Conservation (phyloP, 2,797 vertebrate species). For the Propithecus deckenii region DNA sequence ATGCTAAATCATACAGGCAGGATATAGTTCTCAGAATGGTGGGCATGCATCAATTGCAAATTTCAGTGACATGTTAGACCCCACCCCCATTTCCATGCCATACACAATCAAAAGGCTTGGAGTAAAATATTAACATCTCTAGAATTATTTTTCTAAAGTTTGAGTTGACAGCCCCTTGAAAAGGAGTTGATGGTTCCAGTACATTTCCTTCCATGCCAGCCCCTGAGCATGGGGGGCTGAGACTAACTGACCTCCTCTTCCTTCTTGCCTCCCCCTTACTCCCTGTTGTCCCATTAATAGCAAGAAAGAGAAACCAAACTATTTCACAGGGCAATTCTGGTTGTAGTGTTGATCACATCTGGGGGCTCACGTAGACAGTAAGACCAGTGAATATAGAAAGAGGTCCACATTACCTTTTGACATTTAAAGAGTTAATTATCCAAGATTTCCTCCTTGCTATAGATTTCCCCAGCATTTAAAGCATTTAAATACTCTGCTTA, state of each 20-base stretch:
- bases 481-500: constrained; percentile 14
- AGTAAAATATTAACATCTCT: constrained; percentile 63
- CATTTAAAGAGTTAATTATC: not conserved
- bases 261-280: not conserved
- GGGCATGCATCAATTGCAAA: constrained; percentile 53
- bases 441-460: not conserved
- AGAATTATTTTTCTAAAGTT: constrained; percentile 51
- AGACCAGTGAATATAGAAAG: not conserved
- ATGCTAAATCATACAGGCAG: constrained; percentile 82
- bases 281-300: not conserved
- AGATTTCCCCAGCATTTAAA: not conserved
- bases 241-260: not conserved
- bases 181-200: not conserved
- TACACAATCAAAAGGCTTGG: constrained; percentile 17
- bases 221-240: not conserved
- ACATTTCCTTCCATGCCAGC: not conserved
- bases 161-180: constrained; percentile 6
- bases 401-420: not conserved
- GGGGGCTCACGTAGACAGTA: not conserved
- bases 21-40: constrained; percentile 56
- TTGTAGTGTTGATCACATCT: not conserved
- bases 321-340: not conserved
- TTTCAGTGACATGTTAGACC: constrained; percentile 62
- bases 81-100: constrained; percentile 3
- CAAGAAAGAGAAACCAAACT: not conserved